Evolutionary conservation across 2,888 invertebrate genomes (phyloP).

Genomic region (Xanthia togata): DNA sequence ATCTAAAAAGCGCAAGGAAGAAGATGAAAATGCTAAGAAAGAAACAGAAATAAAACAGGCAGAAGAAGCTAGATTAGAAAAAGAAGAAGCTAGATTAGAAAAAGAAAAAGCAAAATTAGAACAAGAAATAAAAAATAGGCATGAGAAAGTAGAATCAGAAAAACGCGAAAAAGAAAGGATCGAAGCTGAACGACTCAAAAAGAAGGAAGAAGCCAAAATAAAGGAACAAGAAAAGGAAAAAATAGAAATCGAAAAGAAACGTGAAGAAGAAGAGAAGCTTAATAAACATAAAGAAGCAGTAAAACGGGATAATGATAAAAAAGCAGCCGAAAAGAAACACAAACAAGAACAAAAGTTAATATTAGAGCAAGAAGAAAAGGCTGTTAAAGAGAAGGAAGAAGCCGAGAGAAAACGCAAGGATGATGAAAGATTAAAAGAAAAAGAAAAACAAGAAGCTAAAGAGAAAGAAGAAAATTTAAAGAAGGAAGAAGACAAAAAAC

Average conservation of each 20-base stretch:
- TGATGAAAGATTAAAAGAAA: constrained; percentile 33
- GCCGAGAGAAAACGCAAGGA: constrained; percentile 39
- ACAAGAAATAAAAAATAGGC: constrained; percentile 11
- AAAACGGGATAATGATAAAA: constrained; percentile 19
- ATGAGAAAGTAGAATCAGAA: constrained; percentile 15
- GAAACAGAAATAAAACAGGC: constrained; percentile 18
- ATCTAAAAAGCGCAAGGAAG: constrained; percentile 38
- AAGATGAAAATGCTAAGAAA: constrained; percentile 32
- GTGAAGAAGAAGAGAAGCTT: constrained; percentile 7
- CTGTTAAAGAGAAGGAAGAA: constrained; percentile 21
- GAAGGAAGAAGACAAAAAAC: constrained; percentile 34
- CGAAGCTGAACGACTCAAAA: constrained; percentile 12
- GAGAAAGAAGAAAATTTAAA: constrained; percentile 54
- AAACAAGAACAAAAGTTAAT: constrained; percentile 40
- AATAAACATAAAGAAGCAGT: constrained; percentile 20
- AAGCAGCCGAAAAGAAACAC: constrained; percentile 28
- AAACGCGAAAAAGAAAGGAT: constrained; percentile 30
- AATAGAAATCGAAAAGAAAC: constrained; percentile 18
- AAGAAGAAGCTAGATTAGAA: constrained; percentile 17
- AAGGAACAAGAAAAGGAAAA: constrained; percentile 18
- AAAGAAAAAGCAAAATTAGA: constrained; percentile 32
- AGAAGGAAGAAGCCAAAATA: constrained; percentile 16
- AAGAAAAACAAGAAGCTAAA: constrained; percentile 20
- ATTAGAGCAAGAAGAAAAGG: constrained; percentile 22
- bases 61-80: constrained; percentile 15